A percentile compares a stretch with the other conserved stretches of the same genome.
phyloP scores from a whole-genome alignment of 2,888 invertebrate genomes.

The Aphodius sticticus region DNA sequence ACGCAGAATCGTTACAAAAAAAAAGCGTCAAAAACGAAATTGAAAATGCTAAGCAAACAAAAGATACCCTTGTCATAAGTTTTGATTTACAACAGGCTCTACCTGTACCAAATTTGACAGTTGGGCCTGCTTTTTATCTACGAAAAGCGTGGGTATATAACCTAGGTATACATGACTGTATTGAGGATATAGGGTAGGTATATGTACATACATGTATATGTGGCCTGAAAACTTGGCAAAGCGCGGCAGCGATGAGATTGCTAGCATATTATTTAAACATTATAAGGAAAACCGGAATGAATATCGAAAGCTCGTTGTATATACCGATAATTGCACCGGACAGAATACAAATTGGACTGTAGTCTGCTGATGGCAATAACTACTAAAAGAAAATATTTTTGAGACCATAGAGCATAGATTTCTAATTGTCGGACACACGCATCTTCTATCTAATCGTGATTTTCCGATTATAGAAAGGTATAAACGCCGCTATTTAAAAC shows the following conservation, averaged over 20 bases:
- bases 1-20: constrained; percentile 39
- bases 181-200: constrained; percentile 16
- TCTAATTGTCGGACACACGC: constrained; percentile 28
- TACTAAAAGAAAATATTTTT: constrained; percentile 27
- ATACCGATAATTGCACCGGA: constrained; percentile 21
- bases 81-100: constrained; percentile 44
- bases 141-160: constrained; percentile 43
- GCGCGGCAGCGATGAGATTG: constrained; percentile 29
- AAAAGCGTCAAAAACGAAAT: constrained; percentile 36
- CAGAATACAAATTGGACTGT: constrained; percentile 24
- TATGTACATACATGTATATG: constrained; percentile 29
- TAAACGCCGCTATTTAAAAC: constrained; percentile 25
- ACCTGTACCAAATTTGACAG: constrained; percentile 39
- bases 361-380: constrained; percentile 22
- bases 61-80: constrained; percentile 35
- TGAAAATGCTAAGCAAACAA: constrained; percentile 33
- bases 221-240: constrained; percentile 25
- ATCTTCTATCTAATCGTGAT: constrained; percentile 31
- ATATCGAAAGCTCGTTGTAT: constrained; percentile 22
- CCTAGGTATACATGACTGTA: constrained; percentile 41
- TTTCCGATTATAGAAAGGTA: constrained; percentile 26
- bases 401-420: constrained; percentile 27
- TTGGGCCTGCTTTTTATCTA: constrained; percentile 42
- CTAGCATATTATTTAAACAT: constrained; percentile 30
- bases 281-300: constrained; percentile 28